Percentiles rank a stretch among this genome's conserved stretches.
These are phyloP conservation scores for Sitta carolinensis DNA, from an alignment of 2,797 vertebrate genomes.

Conservation along the genomic window DNA sequence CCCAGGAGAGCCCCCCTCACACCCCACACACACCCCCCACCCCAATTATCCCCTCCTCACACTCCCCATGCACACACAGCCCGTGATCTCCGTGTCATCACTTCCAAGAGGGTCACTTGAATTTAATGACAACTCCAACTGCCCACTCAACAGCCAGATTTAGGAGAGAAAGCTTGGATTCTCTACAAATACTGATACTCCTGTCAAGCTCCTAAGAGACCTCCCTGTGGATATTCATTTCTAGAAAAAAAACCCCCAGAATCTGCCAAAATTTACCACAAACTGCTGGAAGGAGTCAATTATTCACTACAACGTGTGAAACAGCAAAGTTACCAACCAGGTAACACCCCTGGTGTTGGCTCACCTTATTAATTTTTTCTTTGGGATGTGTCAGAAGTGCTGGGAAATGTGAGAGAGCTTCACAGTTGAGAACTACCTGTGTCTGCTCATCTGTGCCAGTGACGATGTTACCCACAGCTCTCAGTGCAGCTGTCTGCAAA, in stretches of 20 bases:
- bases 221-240: not conserved
- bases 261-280: not conserved
- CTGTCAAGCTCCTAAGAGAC: not conserved
- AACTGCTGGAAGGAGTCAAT: not conserved
- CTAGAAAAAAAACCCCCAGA: not conserved
- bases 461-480: conserved; percentile 98
- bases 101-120: conserved; percentile 75
- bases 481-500: conserved; percentile 92
- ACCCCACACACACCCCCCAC: not conserved
- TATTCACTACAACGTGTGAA: accelerated
- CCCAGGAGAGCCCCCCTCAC: conserved; percentile 73
- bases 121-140: too few species aligned
- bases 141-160: not conserved
- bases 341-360: not conserved
- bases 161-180: not conserved
- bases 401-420: conserved; percentile 95
- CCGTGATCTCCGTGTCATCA: conserved; percentile 88
- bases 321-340: accelerated
- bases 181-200: not conserved
- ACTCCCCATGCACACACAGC: conserved; percentile 67
- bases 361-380: conserved; percentile 99
- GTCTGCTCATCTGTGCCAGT: conserved; percentile 99
- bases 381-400: conserved; percentile 97
- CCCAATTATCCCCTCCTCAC: not conserved
- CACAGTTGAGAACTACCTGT: conserved; percentile 97